Conservation (phyloP, 2,113 vertebrate genomes). For the Micronycteris hirsuta region DNA sequence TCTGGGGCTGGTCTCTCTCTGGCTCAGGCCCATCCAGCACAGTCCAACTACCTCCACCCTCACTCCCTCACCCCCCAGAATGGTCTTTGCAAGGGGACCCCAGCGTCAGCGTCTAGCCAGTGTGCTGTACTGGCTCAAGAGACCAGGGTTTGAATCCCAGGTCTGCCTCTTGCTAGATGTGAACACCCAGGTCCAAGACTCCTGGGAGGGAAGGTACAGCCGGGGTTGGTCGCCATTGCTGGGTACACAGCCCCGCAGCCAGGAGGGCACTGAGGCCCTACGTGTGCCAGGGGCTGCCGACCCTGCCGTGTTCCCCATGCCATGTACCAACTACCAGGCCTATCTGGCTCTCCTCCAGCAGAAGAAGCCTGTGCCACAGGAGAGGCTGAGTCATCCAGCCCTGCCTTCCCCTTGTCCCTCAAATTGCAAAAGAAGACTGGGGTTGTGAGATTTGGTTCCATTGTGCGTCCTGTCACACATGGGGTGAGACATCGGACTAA, state of each 20-base stretch:
- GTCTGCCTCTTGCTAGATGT: not conserved
- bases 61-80: not conserved
- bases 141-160: not conserved
- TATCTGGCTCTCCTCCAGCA: not conserved
- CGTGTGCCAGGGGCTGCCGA: not conserved
- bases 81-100: not conserved
- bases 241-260: not conserved
- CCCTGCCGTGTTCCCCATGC: not conserved
- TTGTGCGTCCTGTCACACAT: not conserved
- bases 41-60: not conserved
- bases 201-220: not conserved
- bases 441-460: not conserved
- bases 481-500: not conserved
- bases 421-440: not conserved
- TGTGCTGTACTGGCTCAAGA: not conserved
- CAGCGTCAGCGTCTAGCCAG: not conserved
- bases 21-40: not conserved
- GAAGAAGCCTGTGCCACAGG: not conserved
- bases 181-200: not conserved
- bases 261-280: not conserved
- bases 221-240: not conserved
- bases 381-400: not conserved
- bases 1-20: not conserved
- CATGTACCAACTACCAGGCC: not conserved
- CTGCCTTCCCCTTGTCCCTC: not conserved